Evolutionary conservation across 2,113 vertebrate species (phyloP).

Genomic region (Theristicus caerulescens): DNA sequence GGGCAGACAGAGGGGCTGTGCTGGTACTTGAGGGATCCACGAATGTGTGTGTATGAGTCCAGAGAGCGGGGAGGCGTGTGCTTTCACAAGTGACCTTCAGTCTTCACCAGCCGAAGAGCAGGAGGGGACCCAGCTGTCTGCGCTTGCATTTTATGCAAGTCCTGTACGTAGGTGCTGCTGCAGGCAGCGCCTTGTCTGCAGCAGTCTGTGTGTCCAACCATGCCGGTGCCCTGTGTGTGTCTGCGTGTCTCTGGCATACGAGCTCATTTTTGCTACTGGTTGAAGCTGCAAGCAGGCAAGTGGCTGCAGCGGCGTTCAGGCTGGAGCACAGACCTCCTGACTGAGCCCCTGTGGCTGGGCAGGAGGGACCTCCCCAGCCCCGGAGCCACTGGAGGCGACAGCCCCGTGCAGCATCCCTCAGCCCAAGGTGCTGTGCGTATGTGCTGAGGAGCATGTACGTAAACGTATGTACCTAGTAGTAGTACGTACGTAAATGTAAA

Average conservation of each 20-base stretch:
- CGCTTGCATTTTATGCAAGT: background rate
- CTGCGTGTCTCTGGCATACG: background rate
- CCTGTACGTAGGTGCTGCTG: background rate
- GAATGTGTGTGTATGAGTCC: background rate
- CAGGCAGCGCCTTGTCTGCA: background rate
- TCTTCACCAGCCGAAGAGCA: background rate
- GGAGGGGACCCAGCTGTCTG: background rate
- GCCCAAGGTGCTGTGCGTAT: rapidly evolving
- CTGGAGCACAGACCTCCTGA: background rate
- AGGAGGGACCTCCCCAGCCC: background rate
- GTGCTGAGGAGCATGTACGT: background rate
- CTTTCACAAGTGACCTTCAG: background rate
- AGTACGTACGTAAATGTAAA: rapidly evolving
- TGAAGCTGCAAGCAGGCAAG: background rate
- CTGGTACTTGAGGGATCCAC: background rate
- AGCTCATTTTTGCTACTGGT: background rate
- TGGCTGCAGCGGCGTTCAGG: background rate
- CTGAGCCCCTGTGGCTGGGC: background rate
- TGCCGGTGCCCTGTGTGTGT: background rate
- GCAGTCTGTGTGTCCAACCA: background rate
- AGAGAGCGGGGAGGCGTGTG: background rate
- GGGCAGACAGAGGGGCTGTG: background rate
- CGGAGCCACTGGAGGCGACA: rapidly evolving
- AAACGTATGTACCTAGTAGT: background rate
- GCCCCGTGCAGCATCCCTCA: background rate